A percentile compares a stretch with the other conserved stretches of the same genome.
phyloP scores from a whole-genome alignment of 2,888 invertebrate species.

The Pollenia labialis region DNA sequence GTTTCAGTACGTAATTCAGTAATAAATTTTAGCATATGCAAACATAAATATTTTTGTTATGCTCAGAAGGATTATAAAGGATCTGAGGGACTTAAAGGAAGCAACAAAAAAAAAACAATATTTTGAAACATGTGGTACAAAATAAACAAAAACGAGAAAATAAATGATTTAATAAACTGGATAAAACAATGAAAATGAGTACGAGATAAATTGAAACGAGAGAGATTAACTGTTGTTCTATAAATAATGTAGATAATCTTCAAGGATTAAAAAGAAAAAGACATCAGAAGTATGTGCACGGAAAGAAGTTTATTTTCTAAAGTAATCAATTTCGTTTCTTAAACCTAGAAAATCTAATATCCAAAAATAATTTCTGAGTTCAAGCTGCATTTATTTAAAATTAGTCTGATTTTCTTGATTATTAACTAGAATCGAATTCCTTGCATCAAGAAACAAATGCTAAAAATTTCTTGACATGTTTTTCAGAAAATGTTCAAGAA shows the following conservation, averaged over 20 bases:
- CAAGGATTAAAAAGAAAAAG: not conserved
- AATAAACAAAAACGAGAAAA: constrained; percentile 42
- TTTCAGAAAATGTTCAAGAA: too few relatives aligned
- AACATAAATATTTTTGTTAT: constrained; percentile 50
- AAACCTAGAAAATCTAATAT: too few relatives aligned
- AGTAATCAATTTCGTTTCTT: too few relatives aligned
- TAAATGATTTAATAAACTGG: constrained; percentile 39
- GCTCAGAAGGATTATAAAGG: constrained; percentile 49
- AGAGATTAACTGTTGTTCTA: not conserved
- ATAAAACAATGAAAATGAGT: constrained; percentile 4
- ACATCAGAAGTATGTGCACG: not conserved
- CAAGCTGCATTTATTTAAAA: too few relatives aligned
- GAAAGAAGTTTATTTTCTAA: not conserved
- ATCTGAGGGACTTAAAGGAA: constrained; percentile 48
- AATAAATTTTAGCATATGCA: constrained; percentile 59
- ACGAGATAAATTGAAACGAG: not conserved
- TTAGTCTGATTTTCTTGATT: too few relatives aligned
- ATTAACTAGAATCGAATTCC: too few relatives aligned
- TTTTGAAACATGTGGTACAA: constrained; percentile 63
- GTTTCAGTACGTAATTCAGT: constrained; percentile 15
- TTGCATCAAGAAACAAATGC: too few relatives aligned
- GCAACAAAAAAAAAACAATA: constrained; percentile 46
- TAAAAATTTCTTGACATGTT: too few relatives aligned
- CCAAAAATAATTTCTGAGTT: too few relatives aligned
- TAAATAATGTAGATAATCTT: constrained; percentile 17